Percentiles rank a stretch among this genome's conserved stretches.
phyloP scores from a whole-genome alignment of 2,797 vertebrate genomes.

The Apogon talboti region DNA sequence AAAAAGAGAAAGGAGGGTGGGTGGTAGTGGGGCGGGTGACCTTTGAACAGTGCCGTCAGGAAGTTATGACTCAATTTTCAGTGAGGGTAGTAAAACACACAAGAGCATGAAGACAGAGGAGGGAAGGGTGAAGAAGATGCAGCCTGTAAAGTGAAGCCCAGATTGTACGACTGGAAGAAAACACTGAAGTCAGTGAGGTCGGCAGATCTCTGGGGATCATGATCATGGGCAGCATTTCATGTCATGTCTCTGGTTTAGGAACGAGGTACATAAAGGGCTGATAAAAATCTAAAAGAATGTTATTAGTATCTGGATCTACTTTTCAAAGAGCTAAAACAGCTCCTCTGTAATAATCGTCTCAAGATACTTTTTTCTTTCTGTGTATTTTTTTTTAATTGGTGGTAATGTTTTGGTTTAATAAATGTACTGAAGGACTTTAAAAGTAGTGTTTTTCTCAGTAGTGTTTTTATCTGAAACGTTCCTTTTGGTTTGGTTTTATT shows the following conservation, averaged over 20 bases:
- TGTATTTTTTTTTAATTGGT: too few species aligned
- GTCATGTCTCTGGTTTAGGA: slow-evolving; percentile 19
- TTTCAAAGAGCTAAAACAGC: too few species aligned
- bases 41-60: slow-evolving; percentile 80
- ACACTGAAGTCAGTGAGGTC: slow-evolving; percentile 25
- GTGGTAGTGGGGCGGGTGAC: slow-evolving; percentile 59
- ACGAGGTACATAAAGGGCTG: not conserved
- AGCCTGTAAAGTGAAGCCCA: not conserved
- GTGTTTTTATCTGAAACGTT: too few species aligned
- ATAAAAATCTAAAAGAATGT: too few species aligned
- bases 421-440: too few species aligned
- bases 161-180: slow-evolving; percentile 51
- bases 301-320: too few species aligned
- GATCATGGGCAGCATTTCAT: slow-evolving; percentile 19
- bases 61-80: slow-evolving; percentile 85
- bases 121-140: slow-evolving; percentile 32
- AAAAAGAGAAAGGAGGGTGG: slow-evolving; percentile 23
- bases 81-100: slow-evolving; percentile 58
- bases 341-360: too few species aligned
- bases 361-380: too few species aligned
- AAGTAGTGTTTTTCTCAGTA: too few species aligned
- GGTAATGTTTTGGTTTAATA: too few species aligned
- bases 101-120: slow-evolving; percentile 32
- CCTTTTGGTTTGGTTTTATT: too few species aligned
- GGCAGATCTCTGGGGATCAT: slow-evolving; percentile 25